phyloP scores from a whole-genome alignment of 2,797 vertebrate genomes.

The Sebastes cheni region DNA sequence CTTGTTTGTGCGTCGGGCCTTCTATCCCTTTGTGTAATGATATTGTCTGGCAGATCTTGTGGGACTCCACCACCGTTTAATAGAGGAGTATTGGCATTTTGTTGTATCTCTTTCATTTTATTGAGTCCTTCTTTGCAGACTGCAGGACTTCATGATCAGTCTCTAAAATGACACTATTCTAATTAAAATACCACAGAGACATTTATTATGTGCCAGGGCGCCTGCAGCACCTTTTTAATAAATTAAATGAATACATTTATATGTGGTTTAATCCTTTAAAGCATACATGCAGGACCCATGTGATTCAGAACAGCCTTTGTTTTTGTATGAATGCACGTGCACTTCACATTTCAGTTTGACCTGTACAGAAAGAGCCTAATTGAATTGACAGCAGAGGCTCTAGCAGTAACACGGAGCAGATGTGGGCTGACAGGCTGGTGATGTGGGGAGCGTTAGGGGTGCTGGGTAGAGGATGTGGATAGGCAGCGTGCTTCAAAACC shows the following conservation, averaged over 20 bases:
- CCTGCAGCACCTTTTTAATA: slow-evolving; percentile 10
- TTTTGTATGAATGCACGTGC: neutral
- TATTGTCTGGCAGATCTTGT: slow-evolving; percentile 15
- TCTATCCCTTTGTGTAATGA: slow-evolving; percentile 39
- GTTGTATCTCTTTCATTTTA: slow-evolving; percentile 36
- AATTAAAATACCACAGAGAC: slow-evolving; percentile 40
- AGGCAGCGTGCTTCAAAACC: slow-evolving; percentile 11
- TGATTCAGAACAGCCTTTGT: neutral
- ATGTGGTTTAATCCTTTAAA: neutral
- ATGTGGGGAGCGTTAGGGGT: slow-evolving; percentile 23
- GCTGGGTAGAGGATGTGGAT: neutral
- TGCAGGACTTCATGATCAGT: slow-evolving; percentile 12
- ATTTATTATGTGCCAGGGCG: neutral
- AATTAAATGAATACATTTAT: neutral
- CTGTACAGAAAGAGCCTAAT: slow-evolving; percentile 56
- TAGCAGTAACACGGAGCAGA: slow-evolving; percentile 70
- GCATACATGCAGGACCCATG: neutral
- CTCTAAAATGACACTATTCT: slow-evolving; percentile 65
- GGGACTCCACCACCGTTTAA: slow-evolving; percentile 36
- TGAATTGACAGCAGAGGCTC: slow-evolving; percentile 67
- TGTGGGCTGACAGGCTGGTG: slow-evolving; percentile 62
- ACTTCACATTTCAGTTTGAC: slow-evolving; percentile 30
- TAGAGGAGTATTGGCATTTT: slow-evolving; percentile 50
- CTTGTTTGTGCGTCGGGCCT: slow-evolving; percentile 5
- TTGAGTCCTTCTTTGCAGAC: slow-evolving; percentile 44